These are phyloP conservation scores for Crocidura indochinensis DNA, from an alignment of 2,797 vertebrate genomes.

Conservation along the genomic window DNA sequence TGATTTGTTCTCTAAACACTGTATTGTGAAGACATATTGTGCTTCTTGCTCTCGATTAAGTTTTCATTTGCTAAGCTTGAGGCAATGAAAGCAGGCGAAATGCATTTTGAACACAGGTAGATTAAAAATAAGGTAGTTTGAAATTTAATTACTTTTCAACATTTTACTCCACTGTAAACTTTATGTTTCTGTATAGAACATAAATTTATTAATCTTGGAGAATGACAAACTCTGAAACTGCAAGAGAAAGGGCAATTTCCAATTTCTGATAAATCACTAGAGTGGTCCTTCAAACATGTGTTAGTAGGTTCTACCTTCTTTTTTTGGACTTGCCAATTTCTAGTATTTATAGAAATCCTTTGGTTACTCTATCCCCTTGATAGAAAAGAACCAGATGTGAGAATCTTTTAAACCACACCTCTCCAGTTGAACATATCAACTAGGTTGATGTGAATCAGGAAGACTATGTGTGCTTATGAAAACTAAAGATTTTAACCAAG, in stretches of 20 bases:
- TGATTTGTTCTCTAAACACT: conserved; percentile 55
- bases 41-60: background rate
- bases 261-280: conserved; percentile 33
- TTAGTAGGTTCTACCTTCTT: background rate
- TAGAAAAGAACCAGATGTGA: conserved; percentile 15
- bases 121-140: background rate
- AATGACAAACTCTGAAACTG: background rate
- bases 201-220: conserved; percentile 4
- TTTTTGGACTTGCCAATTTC: background rate
- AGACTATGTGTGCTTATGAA: too few species aligned
- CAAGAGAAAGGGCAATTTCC: conserved; percentile 1
- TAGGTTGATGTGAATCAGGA: background rate
- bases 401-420: conserved; percentile 17
- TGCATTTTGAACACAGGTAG: conserved; percentile 33
- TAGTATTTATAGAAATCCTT: background rate
- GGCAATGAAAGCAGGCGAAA: conserved; percentile 60
- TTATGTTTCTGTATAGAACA: background rate
- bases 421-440: background rate
- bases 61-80: conserved; percentile 66
- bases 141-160: conserved; percentile 37
- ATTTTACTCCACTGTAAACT: background rate
- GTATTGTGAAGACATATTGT: conserved; percentile 55
- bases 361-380: background rate
- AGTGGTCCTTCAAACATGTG: background rate
- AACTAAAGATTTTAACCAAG: too few species aligned